Evolutionary conservation across 2,888 invertebrate species (phyloP), one percentile per base, ranked within the genome.

Genomic region (Coecobrya sp.): DNA sequence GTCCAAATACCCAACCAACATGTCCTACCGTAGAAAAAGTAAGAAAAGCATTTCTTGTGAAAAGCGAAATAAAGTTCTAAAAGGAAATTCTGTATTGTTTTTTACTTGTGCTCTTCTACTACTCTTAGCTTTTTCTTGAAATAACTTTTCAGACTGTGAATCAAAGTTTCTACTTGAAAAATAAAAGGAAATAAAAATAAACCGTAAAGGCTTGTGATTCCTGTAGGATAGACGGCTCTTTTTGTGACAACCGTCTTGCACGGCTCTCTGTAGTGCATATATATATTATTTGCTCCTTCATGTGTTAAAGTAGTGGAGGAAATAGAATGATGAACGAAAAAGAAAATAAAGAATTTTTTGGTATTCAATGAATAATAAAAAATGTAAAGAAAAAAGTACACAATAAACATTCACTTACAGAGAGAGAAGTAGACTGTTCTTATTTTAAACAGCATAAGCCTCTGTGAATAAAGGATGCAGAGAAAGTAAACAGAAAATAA

Each of bases 291-390:
- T 22, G 22, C 22, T 19, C 59, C 22, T 8, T 22, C 16, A 4
- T 59, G 19, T 65, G 19, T 25, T 22, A 8, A 13, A 22, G 25
- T 22, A 27, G 25, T 25, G 22, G 25, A 65, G 25, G 25, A 7
- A 27, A 65, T 65, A 19, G 25, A 22, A 65, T 22, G 62, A 36
- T 2, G 36, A 36, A 25, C 22, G 62, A 36, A 36, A 36, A 36
- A 36, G 36, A 36, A 36, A 36, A n/a, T n/a, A n/a, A 59, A 8
- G 22, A 13, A 22, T 25, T 65, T 65, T 65, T 65, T 27, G 84
- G 42, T 82, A 62, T 36, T 36, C n/a, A 55, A 81, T 81, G 55
- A 81, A 81, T 81, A 81, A 81, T 81, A 55, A 81, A 55, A 79
- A 81, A 55, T 5, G 19, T 55, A 7, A 36, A n/a, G 16, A 27